Evolutionary conservation across 2,888 invertebrate species (phyloP), one percentile per base, ranked within the genome.

Genomic region (Xanthia togata): DNA sequence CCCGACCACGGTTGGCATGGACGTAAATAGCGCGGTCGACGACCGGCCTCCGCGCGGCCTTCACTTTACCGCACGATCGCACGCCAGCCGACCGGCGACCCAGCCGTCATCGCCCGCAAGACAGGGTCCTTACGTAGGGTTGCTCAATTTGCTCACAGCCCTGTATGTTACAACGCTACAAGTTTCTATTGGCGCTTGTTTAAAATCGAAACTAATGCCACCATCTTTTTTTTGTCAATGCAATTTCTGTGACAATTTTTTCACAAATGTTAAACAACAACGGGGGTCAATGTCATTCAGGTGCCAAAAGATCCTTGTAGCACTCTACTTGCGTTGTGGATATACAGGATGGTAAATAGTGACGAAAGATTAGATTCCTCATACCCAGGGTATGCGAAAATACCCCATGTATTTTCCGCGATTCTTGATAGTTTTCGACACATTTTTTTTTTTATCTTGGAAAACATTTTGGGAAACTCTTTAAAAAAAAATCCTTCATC

Each of bases 41-140:
- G 96, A 94, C 96, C 96, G 96, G 93, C 96, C 96, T 96, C 93
- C 89, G 91, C 84, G 89, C 95, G 96, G 93, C 96, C 96, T 96
- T 96, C 96, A 93, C 93, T 92, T 87, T 77, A 82, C 79, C 86
- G 83, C 89, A 87, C 88, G 85, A 88, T 88, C 67, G 76, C 83
- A 78, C 81, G 83, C 83, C 68, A 31, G n/a, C 38, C 23, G 76
- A 44, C 44, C 31, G 41, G 14, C 71, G 72, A 47, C 73, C 47
- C 38, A 86, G 81, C 87, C 83, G 87, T 88, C 84, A 84, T 60
- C 77, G 78, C 81, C 76, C 65, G 77, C 76, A 76, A 76, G 76
- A 79, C 81, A 76, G 70, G 73, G 65, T 76, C 69, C 90, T 90
- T 88, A 81, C 35, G 81, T 90, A 91, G 91, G 88, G 89, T 79